A percentile compares a stretch with the other conserved stretches of the same genome.
Evolutionary conservation across 2,888 invertebrate species (phyloP).

Genomic region (Cybosia mesomella): DNA sequence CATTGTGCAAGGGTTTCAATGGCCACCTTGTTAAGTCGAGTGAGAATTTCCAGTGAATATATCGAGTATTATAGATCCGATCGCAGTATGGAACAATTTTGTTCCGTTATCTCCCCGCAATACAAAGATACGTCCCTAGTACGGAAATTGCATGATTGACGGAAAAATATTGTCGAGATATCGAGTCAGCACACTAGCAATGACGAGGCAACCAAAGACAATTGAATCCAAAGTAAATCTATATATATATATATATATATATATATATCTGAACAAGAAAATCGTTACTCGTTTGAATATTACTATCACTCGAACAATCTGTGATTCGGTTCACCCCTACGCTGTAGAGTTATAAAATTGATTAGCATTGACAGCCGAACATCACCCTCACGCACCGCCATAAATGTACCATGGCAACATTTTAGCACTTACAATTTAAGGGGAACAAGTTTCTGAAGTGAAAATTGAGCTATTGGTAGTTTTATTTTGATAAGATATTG

Average conservation of each 20-base stretch:
- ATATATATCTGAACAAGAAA: neutral
- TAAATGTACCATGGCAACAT: conserved; percentile 40
- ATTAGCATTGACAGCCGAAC: conserved; percentile 57
- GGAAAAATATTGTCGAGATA: neutral
- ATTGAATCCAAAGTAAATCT: neutral
- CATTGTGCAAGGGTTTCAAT: too few species aligned
- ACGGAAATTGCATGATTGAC: neutral
- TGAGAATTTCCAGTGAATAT: too few species aligned
- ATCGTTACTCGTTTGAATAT: conserved; percentile 58
- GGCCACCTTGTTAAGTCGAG: too few species aligned
- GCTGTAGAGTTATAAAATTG: conserved; percentile 57
- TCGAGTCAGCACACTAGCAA: neutral
- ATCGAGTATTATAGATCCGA: neutral
- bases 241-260: neutral
- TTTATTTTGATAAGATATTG: conserved; percentile 15
- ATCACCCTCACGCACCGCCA: conserved; percentile 33
- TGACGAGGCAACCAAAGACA: neutral
- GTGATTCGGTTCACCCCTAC: conserved; percentile 52
- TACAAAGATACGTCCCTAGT: neutral
- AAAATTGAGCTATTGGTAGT: conserved; percentile 28
- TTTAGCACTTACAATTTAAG: conserved; percentile 41
- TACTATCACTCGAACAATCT: conserved; percentile 54
- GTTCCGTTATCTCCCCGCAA: too few species aligned
- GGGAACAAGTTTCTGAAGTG: conserved; percentile 15
- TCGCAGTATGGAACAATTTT: neutral